Conservation (phyloP, 2,797 vertebrate genomes). For the Onychomys leucogaster region DNA sequence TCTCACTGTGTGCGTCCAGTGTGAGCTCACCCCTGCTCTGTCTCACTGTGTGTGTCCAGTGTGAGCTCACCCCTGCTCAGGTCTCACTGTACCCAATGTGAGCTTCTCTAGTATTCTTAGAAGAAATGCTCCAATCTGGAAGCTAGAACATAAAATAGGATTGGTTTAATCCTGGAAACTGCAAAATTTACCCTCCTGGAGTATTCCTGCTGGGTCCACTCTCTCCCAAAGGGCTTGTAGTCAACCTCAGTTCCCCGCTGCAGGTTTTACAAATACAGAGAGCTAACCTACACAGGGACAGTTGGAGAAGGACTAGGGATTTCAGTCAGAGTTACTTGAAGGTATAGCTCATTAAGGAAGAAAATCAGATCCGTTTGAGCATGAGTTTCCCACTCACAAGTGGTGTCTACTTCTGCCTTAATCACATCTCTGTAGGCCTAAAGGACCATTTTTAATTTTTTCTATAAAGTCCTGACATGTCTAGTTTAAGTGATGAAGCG, state of each 20-base stretch:
- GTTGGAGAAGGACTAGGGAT: not conserved
- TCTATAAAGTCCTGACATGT: not conserved
- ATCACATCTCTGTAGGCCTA: not conserved
- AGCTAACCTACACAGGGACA: not conserved
- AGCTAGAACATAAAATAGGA: not conserved
- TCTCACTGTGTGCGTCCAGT: too few relatives aligned
- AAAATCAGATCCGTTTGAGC: not conserved
- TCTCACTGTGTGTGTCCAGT: too few relatives aligned
- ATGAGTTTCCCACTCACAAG: not conserved
- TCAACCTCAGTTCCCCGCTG: not conserved
- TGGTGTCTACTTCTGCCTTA: not conserved
- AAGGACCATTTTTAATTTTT: constrained; percentile 32
- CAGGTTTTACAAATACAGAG: not conserved
- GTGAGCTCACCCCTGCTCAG: too few relatives aligned
- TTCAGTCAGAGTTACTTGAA: constrained; percentile 26
- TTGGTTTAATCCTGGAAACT: not conserved
- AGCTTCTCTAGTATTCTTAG: constrained; percentile 5
- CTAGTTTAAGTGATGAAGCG: not conserved
- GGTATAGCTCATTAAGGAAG: not conserved
- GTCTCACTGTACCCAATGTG: not conserved
- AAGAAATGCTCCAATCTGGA: not conserved
- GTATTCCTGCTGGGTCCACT: not conserved
- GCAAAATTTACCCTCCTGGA: not conserved
- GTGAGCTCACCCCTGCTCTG: too few relatives aligned
- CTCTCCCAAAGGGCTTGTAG: not conserved